Evolutionary conservation across 2,113 vertebrate genomes (phyloP).

Genomic region (Okapia johnstoni): DNA sequence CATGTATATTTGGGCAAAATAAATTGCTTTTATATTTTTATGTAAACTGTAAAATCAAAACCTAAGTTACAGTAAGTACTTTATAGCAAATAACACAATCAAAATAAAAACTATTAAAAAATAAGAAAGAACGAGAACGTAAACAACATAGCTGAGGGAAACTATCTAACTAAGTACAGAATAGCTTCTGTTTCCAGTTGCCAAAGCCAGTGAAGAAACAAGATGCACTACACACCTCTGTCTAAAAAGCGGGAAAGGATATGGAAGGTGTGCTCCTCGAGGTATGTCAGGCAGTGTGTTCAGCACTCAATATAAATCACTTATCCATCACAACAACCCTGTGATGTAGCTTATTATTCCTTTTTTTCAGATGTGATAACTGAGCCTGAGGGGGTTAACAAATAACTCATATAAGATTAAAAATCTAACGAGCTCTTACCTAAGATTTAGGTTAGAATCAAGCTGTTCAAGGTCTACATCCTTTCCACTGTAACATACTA

Average conservation of each 20-base stretch:
- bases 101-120: background rate
- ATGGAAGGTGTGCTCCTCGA: accelerated
- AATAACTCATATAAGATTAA: background rate
- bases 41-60: background rate
- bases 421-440: background rate
- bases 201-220: background rate
- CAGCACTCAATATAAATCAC: background rate
- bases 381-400: background rate
- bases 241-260: background rate
- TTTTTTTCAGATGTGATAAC: background rate
- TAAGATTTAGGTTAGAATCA: background rate
- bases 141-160: background rate
- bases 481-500: background rate
- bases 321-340: background rate
- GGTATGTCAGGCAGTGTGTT: background rate
- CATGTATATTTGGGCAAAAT: background rate
- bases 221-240: background rate
- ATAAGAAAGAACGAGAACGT: background rate
- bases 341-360: background rate
- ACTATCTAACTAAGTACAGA: background rate
- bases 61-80: background rate
- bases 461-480: background rate
- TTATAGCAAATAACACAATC: background rate
- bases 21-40: background rate
- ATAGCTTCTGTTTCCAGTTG: background rate